Evolutionary conservation across 2,113 vertebrate genomes (phyloP).

Genomic region (Salvelinus namaycush): DNA sequence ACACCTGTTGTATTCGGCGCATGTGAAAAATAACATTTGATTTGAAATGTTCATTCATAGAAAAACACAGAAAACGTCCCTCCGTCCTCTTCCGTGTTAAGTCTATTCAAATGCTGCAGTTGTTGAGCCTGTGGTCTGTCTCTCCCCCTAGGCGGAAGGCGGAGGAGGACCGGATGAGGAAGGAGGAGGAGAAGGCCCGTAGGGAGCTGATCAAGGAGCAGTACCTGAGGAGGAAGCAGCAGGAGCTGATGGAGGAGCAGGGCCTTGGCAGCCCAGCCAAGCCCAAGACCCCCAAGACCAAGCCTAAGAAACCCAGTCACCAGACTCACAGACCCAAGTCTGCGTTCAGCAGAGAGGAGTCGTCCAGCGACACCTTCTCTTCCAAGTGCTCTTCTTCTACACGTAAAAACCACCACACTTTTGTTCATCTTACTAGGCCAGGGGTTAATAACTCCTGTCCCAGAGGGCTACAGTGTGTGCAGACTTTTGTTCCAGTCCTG

Average conservation of each 20-base stretch:
- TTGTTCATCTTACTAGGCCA: no score
- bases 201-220: slow-evolving; percentile 95
- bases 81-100: no score
- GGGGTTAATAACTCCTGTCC: no score
- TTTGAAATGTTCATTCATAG: no score
- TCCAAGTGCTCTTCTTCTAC: slow-evolving; percentile 82
- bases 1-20: no score
- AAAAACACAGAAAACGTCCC: no score
- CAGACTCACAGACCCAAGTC: slow-evolving; percentile 82
- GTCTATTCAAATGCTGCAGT: no score
- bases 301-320: slow-evolving; percentile 64
- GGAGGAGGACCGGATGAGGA: slow-evolving; percentile 90
- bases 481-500: no score
- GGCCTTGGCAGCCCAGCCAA: slow-evolving; percentile 85
- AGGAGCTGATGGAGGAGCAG: slow-evolving; percentile 89
- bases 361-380: slow-evolving; percentile 78
- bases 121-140: neutral
- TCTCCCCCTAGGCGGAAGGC: slow-evolving; percentile 85
- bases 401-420: slow-evolving; percentile 71
- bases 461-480: no score
- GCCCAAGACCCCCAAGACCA: slow-evolving; percentile 79
- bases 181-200: slow-evolving; percentile 93
- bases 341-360: slow-evolving; percentile 84
- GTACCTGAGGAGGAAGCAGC: slow-evolving; percentile 88
- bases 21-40: no score